Evolutionary conservation across 2,888 invertebrate genomes (phyloP).

Genomic region (Lamellibrachia satsuma): DNA sequence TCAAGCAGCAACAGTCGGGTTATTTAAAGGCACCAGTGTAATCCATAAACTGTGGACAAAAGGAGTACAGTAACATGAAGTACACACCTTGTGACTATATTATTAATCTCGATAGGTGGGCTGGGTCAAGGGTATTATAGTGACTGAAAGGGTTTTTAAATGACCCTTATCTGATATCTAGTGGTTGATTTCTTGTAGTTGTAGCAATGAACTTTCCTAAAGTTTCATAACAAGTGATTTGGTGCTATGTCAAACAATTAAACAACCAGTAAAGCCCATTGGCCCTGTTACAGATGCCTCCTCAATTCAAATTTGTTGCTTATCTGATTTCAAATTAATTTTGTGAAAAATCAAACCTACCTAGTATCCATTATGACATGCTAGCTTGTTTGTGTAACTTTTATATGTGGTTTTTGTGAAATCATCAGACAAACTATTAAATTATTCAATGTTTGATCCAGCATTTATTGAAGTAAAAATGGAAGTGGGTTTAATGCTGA

Average conservation of each 20-base stretch:
- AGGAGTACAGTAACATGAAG: not conserved
- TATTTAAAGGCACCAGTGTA: not conserved
- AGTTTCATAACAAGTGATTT: not conserved
- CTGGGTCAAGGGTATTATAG: not conserved
- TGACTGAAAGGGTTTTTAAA: not conserved
- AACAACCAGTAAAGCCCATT: not conserved
- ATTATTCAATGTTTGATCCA: no score
- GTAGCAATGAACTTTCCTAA: not conserved
- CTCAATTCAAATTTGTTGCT: no score
- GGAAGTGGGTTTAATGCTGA: no score
- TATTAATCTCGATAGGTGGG: not conserved
- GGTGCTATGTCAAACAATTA: not conserved
- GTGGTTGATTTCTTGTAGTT: not conserved
- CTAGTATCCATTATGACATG: not conserved
- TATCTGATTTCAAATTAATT: no score
- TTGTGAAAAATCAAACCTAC: no score
- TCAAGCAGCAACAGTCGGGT: not conserved
- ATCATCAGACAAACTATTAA: no score
- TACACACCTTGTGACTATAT: not conserved
- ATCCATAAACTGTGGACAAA: not conserved
- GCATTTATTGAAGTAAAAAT: no score
- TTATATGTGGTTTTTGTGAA: not conserved
- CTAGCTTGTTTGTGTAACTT: not conserved
- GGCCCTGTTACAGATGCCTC: no score
- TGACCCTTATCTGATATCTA: not conserved